Base-by-base conservation (phyloP, 2,113 vertebrate genomes). In the Podocnemis expansa region DNA sequence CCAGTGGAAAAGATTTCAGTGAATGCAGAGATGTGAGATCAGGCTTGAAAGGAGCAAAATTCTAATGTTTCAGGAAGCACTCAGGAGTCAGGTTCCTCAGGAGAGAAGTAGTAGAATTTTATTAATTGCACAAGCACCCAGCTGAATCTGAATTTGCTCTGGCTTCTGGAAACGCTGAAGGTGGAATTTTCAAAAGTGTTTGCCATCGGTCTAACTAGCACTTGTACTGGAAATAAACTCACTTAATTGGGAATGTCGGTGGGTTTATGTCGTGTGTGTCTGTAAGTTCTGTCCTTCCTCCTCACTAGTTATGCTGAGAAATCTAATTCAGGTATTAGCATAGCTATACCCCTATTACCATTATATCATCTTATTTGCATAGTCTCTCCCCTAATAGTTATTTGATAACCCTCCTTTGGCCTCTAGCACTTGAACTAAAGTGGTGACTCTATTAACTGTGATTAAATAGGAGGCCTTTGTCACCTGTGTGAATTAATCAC, bases 201-300 rank as follows among this genome's bases (percentile, higher is more conserved):
- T 0, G 0, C 84, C 0, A 0, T 1, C 70, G 73, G 2, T 54
- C 10, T 43, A 0, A 0, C 41, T 21, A 60, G 1, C 52, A 3
- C 56, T 1, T 1, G 60, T 58, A 81, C 88, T 19, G 86, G 80
- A 90, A 91, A 91, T 10, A 0, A 82, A 83, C 75, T 34, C 8
- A 6, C 51, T 80, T 78, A 55, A 14, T 25, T 0, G 10, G 86
- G 80, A 75, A 43, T 21, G 6, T 0, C 0, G 49, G 27, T 2
- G 45, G 75, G 22, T 84, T 54, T 19, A 1, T 2, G 11, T 6
- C 22, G 7, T 84, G 83, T 4, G 4, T 4, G 8, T 80, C 2
- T 24, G 78, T 41, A 4, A 43, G n/a, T 84, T 22, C 43, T 41
- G 11, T 9, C 34, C 31, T 14, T n/a, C 34, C 60, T 67, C 34